Percentiles rank a stretch among this genome's conserved stretches.
These are phyloP conservation scores for Alviniconcha marisindica DNA, from an alignment of 1,140 invertebrate genomes.

Conservation along the genomic window DNA sequence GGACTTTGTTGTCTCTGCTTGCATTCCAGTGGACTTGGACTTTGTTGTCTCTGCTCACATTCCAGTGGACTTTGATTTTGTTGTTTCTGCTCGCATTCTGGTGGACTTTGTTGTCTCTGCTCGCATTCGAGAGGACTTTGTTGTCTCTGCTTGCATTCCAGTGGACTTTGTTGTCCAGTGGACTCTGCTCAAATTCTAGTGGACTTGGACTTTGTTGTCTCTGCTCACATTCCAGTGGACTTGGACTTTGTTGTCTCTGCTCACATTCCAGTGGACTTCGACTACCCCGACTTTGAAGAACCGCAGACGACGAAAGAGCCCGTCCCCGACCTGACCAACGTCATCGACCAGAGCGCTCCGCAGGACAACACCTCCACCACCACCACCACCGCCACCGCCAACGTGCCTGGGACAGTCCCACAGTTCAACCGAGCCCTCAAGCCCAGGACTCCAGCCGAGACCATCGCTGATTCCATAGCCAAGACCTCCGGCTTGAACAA, in stretches of 20 bases:
- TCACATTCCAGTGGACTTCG: slow-evolving; percentile 75
- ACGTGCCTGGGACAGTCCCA: neutral
- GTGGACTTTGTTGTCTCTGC: too few species aligned
- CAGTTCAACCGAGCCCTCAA: slow-evolving; percentile 63
- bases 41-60: too few species aligned
- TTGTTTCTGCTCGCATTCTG: too few species aligned
- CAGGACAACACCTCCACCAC: neutral
- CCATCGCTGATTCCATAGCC: slow-evolving; percentile 22
- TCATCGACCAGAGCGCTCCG: neutral
- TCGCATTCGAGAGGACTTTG: too few species aligned
- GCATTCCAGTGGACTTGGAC: too few species aligned
- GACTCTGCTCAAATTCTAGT: too few species aligned
- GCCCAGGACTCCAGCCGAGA: slow-evolving; percentile 45
- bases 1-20: too few species aligned
- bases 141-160: too few species aligned
- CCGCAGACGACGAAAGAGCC: neutral
- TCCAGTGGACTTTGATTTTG: too few species aligned
- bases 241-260: too few species aligned
- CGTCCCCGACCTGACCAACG: neutral
- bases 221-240: too few species aligned
- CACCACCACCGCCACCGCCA: neutral
- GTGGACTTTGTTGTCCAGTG: too few species aligned
- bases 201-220: neutral
- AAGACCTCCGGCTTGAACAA: slow-evolving; percentile 36
- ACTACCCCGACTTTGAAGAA: slow-evolving; percentile 77